phyloP scores from a whole-genome alignment of 2,113 vertebrate species.

The Indri indri region DNA sequence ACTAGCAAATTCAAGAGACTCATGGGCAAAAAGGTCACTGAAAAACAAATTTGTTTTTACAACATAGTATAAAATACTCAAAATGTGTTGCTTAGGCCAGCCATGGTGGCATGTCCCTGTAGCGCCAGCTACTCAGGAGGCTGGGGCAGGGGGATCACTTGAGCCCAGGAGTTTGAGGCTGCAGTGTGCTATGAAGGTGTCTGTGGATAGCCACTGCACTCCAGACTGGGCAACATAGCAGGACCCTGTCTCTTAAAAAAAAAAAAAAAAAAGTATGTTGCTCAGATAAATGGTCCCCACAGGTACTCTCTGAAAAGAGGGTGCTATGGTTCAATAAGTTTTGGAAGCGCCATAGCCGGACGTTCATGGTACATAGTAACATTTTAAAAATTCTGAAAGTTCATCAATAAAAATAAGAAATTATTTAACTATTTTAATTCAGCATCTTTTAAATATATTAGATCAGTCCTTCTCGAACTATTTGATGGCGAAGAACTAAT shows the following conservation, averaged over 20 bases:
- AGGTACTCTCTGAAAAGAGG: background rate
- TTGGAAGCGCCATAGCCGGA: background rate
- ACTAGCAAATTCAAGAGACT: background rate
- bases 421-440: background rate
- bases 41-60: background rate
- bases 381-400: background rate
- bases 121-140: background rate
- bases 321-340: background rate
- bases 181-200: background rate
- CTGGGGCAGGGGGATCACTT: background rate
- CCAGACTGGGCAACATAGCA: background rate
- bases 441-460: background rate
- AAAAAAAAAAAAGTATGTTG: background rate
- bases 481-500: background rate
- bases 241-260: background rate
- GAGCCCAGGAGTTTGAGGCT: background rate
- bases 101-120: background rate
- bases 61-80: background rate
- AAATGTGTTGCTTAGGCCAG: background rate
- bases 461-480: background rate
- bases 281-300: background rate
- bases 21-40: background rate
- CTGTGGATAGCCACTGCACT: background rate
- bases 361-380: background rate
- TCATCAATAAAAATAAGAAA: background rate